Base-by-base conservation (phyloP, 2,888 invertebrate genomes). In the Drosophila ochracea region DNA sequence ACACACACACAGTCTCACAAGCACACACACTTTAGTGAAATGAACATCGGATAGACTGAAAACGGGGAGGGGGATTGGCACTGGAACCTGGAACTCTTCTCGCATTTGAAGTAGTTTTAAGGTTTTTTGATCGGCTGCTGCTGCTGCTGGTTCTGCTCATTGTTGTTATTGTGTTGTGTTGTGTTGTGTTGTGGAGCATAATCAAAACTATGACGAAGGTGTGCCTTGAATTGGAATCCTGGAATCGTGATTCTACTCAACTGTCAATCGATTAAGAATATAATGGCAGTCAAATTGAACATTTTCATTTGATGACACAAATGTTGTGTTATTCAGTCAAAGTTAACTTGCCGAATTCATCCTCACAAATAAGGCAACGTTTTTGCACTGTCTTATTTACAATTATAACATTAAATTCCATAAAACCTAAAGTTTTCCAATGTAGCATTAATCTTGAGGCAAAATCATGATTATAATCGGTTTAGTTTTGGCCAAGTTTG, bases 71-170 rank as follows among this genome's bases (percentile, higher is more conserved):
- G 30, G 30, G 39, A 53, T 37, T 50, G 52, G 52, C 33, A 37
- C 54, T 65, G 80, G 68, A 53, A 81, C 57, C 71, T 80, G 81
- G 58, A 71, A 80, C 62, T 63, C 54, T 65, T 58, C 62, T 53
- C 66, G 66, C 21, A 55, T 50, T 58, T 77, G 47, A 70, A 65
- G 64, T 80, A 59, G 74, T 62, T 55, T 78, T 68, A 68, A 63
- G 35, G 60, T 53, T 78, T 49, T 62, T 49, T 43, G 43, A 60
- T 61, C 49, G 37, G 19, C 33, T 70, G 2, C 53, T 31, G 31
- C 53, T 31, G 31, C 41, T 33, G 71, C 60, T 69, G 60, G 53
- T 58, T 58, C 25, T 71, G 37, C 30, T 52, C 25, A 50, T 47
- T 62, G 52, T 62, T 54, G 30, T 25, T 61, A n/a, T 50, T 61